A percentile compares a stretch with the other conserved stretches of the same genome.
phyloP scores from a whole-genome alignment of 2,797 vertebrate genomes.

The Hirundo rustica region DNA sequence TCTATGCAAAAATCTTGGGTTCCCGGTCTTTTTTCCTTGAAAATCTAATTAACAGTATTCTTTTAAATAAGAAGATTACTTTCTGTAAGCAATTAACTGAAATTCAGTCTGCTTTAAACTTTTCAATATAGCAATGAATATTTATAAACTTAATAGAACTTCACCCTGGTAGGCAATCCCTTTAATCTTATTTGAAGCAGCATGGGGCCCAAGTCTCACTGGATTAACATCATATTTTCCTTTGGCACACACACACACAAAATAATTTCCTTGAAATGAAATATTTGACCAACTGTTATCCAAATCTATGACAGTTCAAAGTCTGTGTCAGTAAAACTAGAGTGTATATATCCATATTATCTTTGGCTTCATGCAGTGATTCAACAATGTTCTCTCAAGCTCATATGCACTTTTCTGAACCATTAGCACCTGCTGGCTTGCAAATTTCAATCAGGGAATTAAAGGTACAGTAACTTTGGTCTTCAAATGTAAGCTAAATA shows the following conservation, averaged over 20 bases:
- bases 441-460: background rate
- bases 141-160: constrained; percentile 69
- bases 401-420: background rate
- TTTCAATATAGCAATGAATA: constrained; percentile 63
- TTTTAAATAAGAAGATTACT: constrained; percentile 65
- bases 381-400: constrained; percentile 25
- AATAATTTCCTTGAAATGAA: constrained; percentile 58
- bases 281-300: constrained; percentile 47
- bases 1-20: constrained; percentile 10
- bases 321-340: background rate
- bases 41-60: constrained; percentile 67
- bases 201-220: constrained; percentile 26
- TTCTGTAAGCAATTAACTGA: constrained; percentile 61
- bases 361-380: constrained; percentile 8
- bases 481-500: background rate
- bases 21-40: constrained; percentile 3
- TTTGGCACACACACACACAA: background rate
- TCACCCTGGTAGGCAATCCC: constrained; percentile 36
- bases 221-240: constrained; percentile 61
- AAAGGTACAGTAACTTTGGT: background rate
- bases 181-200: constrained; percentile 72
- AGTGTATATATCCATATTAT: background rate
- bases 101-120: constrained; percentile 61
- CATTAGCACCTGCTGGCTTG: constrained; percentile 25
- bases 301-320: constrained; percentile 38